Percentiles rank a stretch among this genome's conserved stretches.
Conservation (phyloP, 2,888 invertebrate genomes). For the Minunthozetes semirufus region DNA sequence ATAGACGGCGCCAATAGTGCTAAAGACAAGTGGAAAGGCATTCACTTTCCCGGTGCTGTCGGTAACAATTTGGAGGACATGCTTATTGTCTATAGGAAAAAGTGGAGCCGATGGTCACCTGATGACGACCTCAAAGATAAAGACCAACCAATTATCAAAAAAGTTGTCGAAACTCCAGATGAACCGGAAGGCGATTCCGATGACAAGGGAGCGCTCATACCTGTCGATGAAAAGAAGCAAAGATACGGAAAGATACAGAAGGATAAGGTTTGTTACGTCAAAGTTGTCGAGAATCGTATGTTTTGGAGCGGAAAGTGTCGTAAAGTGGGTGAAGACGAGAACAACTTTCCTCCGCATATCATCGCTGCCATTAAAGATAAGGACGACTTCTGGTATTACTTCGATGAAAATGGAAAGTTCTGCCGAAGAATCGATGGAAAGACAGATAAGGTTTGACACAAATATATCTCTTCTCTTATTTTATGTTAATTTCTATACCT, state of each 20-base stretch:
- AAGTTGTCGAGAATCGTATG: background rate
- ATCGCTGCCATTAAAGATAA: constrained; percentile 1
- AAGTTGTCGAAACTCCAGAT: background rate
- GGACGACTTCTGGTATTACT: constrained; percentile 7
- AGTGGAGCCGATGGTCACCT: background rate
- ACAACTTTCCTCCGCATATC: background rate
- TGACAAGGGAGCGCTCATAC: constrained; percentile 1
- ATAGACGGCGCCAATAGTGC: background rate
- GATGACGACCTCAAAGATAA: background rate
- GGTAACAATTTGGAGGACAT: background rate
- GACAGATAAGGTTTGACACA: background rate
- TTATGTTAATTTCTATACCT: background rate
- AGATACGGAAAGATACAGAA: background rate
- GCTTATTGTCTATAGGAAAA: background rate
- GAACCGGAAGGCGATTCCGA: background rate
- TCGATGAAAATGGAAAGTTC: background rate
- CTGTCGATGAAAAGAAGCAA: background rate
- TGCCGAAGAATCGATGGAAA: background rate
- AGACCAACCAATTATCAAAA: background rate
- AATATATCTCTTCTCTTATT: background rate
- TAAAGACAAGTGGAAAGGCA: background rate
- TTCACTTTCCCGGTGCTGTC: background rate
- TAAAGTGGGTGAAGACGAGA: background rate
- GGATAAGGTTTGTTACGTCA: background rate
- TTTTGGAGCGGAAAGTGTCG: constrained; percentile 11